Evolutionary conservation across 2,113 vertebrate species (phyloP).

Genomic region (Eurystomus gularis): DNA sequence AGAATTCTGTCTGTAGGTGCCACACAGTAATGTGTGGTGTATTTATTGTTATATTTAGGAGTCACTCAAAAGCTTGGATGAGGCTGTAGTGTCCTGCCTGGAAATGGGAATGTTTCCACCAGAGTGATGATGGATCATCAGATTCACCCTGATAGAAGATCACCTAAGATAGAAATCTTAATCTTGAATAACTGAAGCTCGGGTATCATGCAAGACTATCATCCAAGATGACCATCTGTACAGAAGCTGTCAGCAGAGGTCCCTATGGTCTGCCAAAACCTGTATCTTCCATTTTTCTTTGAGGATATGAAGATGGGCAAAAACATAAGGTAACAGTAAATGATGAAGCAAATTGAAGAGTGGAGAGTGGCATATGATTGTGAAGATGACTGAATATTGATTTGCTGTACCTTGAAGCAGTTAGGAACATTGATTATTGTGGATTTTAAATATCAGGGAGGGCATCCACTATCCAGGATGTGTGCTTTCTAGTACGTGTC

Average conservation of each 20-base stretch:
- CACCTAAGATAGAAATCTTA: background rate
- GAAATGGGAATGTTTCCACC: background rate
- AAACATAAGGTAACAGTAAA: background rate
- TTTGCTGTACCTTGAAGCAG: background rate
- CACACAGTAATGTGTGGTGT: background rate
- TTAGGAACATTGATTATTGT: background rate
- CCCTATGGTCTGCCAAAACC: background rate
- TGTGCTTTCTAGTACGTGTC: background rate
- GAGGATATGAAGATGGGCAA: background rate
- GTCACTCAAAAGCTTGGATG: background rate
- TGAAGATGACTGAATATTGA: background rate
- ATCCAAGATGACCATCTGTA: background rate
- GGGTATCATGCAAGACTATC: background rate
- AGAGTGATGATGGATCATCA: background rate
- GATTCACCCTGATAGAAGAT: background rate
- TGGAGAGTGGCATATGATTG: background rate
- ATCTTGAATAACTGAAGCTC: background rate
- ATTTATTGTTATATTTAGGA: background rate
- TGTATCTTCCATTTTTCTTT: background rate
- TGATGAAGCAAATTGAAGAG: background rate
- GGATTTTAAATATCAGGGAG: background rate
- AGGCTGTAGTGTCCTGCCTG: background rate
- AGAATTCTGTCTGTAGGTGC: background rate
- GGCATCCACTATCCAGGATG: background rate
- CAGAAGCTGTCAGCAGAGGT: conserved; percentile 33